A percentile compares a stretch with the other conserved stretches of the same genome.
phyloP scores from a whole-genome alignment of 2,113 vertebrate genomes.

The Acanthochromis polyacanthus region DNA sequence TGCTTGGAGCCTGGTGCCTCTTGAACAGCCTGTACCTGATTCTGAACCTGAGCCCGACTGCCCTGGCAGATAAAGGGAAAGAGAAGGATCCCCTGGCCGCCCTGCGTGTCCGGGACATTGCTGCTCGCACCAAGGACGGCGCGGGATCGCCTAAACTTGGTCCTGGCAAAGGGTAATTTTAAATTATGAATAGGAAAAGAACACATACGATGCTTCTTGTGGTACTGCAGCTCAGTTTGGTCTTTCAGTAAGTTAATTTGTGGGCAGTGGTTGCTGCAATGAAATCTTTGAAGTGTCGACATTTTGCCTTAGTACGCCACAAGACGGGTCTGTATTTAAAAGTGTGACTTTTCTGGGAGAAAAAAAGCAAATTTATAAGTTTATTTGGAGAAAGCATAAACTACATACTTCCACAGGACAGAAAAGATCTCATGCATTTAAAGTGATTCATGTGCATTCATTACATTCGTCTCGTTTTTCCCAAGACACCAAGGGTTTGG shows the following conservation, averaged over 20 bases:
- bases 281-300: neutral
- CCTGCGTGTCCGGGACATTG: conserved; percentile 94
- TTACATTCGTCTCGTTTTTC: neutral
- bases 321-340: neutral
- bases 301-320: neutral
- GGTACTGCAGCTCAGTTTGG: no score
- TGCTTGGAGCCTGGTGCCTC: conserved; percentile 98
- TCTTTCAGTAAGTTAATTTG: neutral
- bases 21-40: conserved; percentile 98
- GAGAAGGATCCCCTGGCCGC: conserved; percentile 98
- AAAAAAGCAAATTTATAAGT: neutral
- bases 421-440: neutral
- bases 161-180: conserved; percentile 94
- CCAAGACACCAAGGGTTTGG: conserved; percentile 96
- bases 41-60: conserved; percentile 95
- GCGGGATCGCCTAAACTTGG: conserved; percentile 97
- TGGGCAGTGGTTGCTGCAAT: neutral
- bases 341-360: neutral
- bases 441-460: neutral
- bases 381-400: neutral
- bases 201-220: neutral
- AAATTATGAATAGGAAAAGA: neutral
- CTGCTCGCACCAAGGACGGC: conserved; percentile 94
- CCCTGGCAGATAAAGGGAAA: conserved; percentile 97
- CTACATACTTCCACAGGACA: neutral